Evolutionary conservation across 2,888 invertebrate genomes (phyloP).

Genomic region (Nesidiocoris tenuis): DNA sequence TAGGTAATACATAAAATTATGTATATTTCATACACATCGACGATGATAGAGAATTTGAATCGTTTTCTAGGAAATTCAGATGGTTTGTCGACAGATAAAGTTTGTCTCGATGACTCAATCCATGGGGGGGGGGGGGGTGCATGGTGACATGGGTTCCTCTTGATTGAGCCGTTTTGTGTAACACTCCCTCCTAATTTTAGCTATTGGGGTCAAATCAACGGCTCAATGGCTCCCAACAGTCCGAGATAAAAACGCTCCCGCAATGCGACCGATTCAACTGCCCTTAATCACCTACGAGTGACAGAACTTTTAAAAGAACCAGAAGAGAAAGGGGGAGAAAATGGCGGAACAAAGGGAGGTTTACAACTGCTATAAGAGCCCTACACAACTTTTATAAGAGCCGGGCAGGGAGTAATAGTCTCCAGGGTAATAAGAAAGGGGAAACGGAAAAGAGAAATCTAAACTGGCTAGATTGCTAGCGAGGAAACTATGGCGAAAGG

Average conservation of each 20-base stretch:
- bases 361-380: not conserved
- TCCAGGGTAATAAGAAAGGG: not conserved
- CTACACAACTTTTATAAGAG: not conserved
- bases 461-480: not conserved
- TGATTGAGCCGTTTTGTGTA: too few relatives aligned
- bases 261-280: not conserved
- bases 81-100: too few relatives aligned
- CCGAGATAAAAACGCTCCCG: not conserved
- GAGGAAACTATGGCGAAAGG: not conserved
- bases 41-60: too few relatives aligned
- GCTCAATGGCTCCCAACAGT: not conserved
- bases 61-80: too few relatives aligned
- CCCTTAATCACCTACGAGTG: not conserved
- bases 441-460: not conserved
- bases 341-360: not conserved
- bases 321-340: not conserved
- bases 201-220: not conserved
- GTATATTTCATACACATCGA: too few relatives aligned
- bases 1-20: too few relatives aligned
- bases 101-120: too few relatives aligned
- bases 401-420: not conserved
- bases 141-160: too few relatives aligned
- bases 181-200: not conserved
- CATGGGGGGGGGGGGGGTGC: too few relatives aligned
- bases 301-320: not conserved